Conservation (phyloP, 2,888 invertebrate species). For the Ennomos fuscantarius region DNA sequence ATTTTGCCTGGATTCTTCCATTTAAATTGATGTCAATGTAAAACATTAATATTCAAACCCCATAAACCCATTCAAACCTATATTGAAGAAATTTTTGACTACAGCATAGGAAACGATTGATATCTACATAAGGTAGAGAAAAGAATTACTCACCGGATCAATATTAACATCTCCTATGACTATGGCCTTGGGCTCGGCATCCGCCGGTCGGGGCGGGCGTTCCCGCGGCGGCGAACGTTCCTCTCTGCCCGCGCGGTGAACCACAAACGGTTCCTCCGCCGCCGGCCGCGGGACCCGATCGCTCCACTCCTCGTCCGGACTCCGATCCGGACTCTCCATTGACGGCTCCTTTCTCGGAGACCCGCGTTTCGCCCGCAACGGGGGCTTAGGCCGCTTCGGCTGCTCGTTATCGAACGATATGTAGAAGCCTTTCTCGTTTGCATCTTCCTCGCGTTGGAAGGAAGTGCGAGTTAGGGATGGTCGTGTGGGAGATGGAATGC, state of each 20-base stretch:
- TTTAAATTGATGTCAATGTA: no score
- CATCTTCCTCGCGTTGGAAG: slow-evolving; percentile 78
- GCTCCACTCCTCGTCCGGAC: slow-evolving; percentile 63
- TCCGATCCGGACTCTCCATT: slow-evolving; percentile 66
- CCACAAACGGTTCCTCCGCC: slow-evolving; percentile 57
- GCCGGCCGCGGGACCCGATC: slow-evolving; percentile 47
- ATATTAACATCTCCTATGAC: slow-evolving; percentile 75
- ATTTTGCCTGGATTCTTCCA: no score
- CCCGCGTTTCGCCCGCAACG: slow-evolving; percentile 89
- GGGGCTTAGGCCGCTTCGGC: slow-evolving; percentile 95
- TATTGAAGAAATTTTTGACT: no score
- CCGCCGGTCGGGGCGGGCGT: slow-evolving; percentile 45
- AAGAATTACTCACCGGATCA: slow-evolving; percentile 64
- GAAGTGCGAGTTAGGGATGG: slow-evolving; percentile 89
- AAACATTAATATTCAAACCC: no score
- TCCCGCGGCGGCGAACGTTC: slow-evolving; percentile 52
- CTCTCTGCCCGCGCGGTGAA: slow-evolving; percentile 54
- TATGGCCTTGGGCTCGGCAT: slow-evolving; percentile 71
- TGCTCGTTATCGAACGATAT: slow-evolving; percentile 96
- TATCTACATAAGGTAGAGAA: no score
- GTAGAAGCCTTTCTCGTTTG: slow-evolving; percentile 94
- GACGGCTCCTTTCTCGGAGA: slow-evolving; percentile 90
- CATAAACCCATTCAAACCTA: no score
- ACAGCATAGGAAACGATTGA: no score
- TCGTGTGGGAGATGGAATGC: slow-evolving; percentile 94